These are phyloP conservation scores for Fulica atra DNA, from an alignment of 2,113 vertebrate species.

Conservation along the genomic window DNA sequence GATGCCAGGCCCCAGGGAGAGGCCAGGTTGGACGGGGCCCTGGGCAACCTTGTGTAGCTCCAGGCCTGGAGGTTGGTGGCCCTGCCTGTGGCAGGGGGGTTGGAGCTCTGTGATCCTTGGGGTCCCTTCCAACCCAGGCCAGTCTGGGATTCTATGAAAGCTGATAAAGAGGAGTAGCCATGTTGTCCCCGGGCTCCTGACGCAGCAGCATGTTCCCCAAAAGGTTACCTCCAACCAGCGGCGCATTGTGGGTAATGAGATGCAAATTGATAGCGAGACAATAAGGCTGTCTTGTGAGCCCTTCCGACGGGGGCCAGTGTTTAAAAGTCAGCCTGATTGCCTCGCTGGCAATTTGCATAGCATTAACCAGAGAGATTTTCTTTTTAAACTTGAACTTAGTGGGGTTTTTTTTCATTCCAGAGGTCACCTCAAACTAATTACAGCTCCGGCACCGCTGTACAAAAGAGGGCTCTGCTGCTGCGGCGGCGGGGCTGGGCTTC, in stretches of 20 bases:
- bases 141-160: background rate
- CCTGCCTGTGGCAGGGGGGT: no score
- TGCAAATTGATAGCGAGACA: constrained; percentile 83
- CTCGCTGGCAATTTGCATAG: constrained; percentile 82
- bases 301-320: constrained; percentile 71
- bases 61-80: no score
- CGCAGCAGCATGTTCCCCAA: background rate
- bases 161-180: background rate
- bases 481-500: background rate
- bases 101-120: no score
- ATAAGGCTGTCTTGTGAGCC: constrained; percentile 75
- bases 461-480: constrained; percentile 21
- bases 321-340: constrained; percentile 83
- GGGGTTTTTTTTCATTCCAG: constrained; percentile 47
- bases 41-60: no score
- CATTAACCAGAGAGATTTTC: constrained; percentile 77
- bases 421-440: constrained; percentile 79
- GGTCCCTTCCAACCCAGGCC: no score
- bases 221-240: constrained; percentile 64
- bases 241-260: constrained; percentile 80
- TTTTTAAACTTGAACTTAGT: constrained; percentile 66
- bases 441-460: constrained; percentile 26
- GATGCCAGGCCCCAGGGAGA: background rate
- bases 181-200: background rate
- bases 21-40: no score